Conservation (phyloP, 2,888 invertebrate species). For the Eutolmus rufibarbis region DNA sequence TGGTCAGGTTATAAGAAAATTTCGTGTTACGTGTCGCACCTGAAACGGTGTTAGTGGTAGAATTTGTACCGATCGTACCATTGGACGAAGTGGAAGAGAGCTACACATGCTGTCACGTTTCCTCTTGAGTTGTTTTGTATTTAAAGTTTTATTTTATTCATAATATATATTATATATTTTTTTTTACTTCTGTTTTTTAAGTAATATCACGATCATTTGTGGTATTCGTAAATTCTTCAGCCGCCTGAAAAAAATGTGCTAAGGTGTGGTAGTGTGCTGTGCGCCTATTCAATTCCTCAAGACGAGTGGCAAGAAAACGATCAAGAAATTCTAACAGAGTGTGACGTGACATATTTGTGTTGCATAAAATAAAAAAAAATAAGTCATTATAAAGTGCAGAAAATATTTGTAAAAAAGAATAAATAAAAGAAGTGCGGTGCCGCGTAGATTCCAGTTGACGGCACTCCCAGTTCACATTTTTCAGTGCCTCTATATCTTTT, state of each 20-base stretch:
- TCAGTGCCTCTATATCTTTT: not conserved
- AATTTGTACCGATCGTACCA: not conserved
- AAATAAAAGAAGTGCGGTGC: slow-evolving; percentile 6
- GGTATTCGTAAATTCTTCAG: slow-evolving; percentile 16
- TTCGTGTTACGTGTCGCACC: slow-evolving; percentile 44
- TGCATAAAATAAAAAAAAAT: not conserved
- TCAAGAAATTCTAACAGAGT: slow-evolving; percentile 22
- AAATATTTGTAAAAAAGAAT: not conserved
- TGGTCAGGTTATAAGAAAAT: not conserved
- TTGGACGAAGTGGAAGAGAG: not conserved
- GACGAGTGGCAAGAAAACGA: not conserved
- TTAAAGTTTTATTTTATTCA: not conserved
- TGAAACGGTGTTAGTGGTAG: slow-evolving; percentile 29
- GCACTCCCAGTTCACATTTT: slow-evolving; percentile 32
- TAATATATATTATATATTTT: not conserved
- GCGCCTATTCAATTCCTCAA: not conserved
- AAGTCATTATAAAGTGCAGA: not conserved
- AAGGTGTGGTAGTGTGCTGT: not conserved
- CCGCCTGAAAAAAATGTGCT: not conserved
- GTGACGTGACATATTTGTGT: slow-evolving; percentile 22
- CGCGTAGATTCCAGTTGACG: slow-evolving; percentile 15
- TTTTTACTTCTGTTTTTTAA: not conserved
- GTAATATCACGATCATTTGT: not conserved
- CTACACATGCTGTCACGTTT: not conserved
- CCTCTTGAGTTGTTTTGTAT: not conserved